A percentile compares a stretch with the other conserved stretches of the same genome.
phyloP scores from a whole-genome alignment of 2,113 vertebrate species.

The Rutilus rutilus region DNA sequence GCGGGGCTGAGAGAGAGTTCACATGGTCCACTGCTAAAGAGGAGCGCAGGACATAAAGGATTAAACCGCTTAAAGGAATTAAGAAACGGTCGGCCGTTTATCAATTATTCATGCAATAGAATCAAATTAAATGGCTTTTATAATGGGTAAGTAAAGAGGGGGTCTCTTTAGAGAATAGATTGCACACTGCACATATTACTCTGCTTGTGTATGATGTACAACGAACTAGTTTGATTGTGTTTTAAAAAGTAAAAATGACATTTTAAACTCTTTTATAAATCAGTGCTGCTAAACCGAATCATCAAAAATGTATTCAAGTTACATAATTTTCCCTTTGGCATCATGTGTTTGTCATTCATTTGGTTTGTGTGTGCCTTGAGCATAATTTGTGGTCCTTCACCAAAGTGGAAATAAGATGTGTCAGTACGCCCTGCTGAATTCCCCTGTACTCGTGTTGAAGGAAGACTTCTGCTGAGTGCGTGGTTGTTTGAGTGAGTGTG shows the following conservation, averaged over 20 bases:
- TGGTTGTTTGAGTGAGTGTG: not conserved
- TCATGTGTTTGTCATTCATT: conserved; percentile 30
- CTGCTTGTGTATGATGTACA: not conserved
- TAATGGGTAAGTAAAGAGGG: conserved; percentile 40
- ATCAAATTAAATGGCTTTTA: conserved; percentile 51
- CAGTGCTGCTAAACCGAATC: not conserved
- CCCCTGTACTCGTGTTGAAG: conserved; percentile 3
- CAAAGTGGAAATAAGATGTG: conserved; percentile 9
- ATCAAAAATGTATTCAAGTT: not conserved
- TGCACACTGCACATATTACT: conserved; percentile 28
- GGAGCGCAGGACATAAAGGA: conserved; percentile 46
- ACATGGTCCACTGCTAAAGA: conserved; percentile 39
- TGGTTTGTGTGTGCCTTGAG: conserved; percentile 2
- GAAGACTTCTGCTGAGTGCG: not conserved
- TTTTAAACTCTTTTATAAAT: not conserved
- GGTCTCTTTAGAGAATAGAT: conserved; percentile 33
- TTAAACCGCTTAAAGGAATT: conserved; percentile 44
- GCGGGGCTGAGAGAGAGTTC: conserved; percentile 2
- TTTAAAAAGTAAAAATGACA: not conserved
- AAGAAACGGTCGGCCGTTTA: conserved; percentile 37
- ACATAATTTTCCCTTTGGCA: not conserved
- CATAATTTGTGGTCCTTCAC: conserved; percentile 1
- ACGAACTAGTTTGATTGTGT: not conserved
- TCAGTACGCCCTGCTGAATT: conserved; percentile 18
- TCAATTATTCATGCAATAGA: conserved; percentile 53